These are phyloP conservation scores for Ophonus ardosiacus DNA, from an alignment of 2,888 invertebrate species.

Conservation along the genomic window DNA sequence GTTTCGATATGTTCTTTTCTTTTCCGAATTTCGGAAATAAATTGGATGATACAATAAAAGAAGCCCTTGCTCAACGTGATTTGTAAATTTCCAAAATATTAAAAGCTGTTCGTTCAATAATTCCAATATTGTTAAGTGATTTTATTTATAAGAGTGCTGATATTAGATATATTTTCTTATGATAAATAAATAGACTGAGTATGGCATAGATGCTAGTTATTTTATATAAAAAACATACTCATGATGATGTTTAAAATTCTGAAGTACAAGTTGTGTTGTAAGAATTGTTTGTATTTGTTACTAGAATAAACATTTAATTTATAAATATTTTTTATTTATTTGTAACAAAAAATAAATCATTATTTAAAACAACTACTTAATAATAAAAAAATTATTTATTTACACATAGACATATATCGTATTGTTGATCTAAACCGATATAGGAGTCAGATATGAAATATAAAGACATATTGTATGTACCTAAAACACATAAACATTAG, in stretches of 20 bases:
- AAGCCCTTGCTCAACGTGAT: background rate
- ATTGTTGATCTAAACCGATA: conserved; percentile 96
- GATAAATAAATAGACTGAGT: too few relatives aligned
- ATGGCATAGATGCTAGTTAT: too few relatives aligned
- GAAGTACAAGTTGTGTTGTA: too few relatives aligned
- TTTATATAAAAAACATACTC: too few relatives aligned
- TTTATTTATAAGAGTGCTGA: too few relatives aligned
- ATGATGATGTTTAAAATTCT: too few relatives aligned
- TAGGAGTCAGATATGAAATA: conserved; percentile 96
- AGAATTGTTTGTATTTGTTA: too few relatives aligned
- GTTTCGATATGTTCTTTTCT: conserved; percentile 89
- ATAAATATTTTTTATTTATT: background rate
- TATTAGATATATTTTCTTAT: too few relatives aligned
- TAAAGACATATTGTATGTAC: conserved; percentile 86
- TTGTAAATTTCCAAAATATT: background rate
- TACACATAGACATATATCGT: conserved; percentile 65
- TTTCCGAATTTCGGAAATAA: background rate
- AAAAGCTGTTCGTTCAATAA: background rate
- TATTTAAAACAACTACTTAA: background rate
- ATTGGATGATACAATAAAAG: background rate
- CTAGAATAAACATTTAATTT: too few relatives aligned
- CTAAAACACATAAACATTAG: conserved; percentile 74
- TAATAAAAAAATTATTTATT: background rate
- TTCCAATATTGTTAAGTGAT: conserved; percentile 6
- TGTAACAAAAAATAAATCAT: background rate